phyloP scores from a whole-genome alignment of 1,140 invertebrate species.

The Musca vetustissima region DNA sequence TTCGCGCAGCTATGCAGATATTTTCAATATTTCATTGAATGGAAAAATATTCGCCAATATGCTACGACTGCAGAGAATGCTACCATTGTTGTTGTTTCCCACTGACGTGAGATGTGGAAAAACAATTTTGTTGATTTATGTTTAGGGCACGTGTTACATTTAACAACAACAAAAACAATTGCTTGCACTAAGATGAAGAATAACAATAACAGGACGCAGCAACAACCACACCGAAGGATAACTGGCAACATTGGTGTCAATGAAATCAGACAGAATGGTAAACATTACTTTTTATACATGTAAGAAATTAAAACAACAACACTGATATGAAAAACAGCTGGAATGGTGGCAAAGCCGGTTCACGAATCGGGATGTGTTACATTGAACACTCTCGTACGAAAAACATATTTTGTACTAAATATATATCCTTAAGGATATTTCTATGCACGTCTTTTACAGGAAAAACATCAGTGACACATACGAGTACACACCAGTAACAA shows the following conservation, averaged over 20 bases:
- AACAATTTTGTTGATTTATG: conserved; percentile 23
- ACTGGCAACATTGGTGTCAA: no score
- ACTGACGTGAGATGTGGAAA: neutral
- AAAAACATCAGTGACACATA: neutral
- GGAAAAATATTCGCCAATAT: no score
- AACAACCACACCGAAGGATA: no score
- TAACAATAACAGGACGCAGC: no score
- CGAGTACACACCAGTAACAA: neutral
- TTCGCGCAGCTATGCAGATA: no score
- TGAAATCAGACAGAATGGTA: conserved; percentile 15
- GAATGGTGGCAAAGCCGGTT: neutral
- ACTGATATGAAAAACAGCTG: neutral
- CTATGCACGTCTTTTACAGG: neutral
- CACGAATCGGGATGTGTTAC: neutral
- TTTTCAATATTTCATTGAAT: no score
- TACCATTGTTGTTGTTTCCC: no score
- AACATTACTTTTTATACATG: conserved; percentile 22
- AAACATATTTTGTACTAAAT: conserved; percentile 16
- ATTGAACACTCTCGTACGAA: neutral
- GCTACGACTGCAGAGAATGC: no score
- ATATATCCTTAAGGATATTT: neutral
- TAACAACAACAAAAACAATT: conserved; percentile 5
- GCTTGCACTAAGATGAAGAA: no score
- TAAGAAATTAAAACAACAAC: neutral
- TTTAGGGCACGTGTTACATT: conserved; percentile 14